Evolutionary conservation across 2,888 invertebrate species (phyloP).

Genomic region (Willowsia nigromaculata): DNA sequence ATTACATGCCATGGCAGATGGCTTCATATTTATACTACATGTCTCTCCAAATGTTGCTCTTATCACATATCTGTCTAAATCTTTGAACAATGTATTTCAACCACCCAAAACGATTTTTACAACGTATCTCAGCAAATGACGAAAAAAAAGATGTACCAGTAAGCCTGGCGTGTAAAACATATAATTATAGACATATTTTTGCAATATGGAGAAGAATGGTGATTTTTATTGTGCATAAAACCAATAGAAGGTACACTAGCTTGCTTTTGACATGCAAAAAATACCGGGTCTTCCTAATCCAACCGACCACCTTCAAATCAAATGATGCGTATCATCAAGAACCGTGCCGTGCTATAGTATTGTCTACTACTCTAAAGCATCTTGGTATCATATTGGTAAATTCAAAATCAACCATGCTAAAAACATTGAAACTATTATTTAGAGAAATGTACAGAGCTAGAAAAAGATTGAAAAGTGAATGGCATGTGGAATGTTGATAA

Average conservation of each 20-base stretch:
- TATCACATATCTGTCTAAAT: neutral
- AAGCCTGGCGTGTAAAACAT: slow-evolving; percentile 29
- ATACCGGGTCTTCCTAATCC: slow-evolving; percentile 24
- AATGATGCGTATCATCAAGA: no score
- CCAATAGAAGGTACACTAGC: slow-evolving; percentile 16
- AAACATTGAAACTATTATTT: no score
- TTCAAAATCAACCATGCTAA: no score
- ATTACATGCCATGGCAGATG: no score
- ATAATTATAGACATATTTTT: slow-evolving; percentile 51
- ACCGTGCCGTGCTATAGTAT: no score
- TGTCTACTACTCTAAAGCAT: no score
- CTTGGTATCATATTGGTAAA: no score
- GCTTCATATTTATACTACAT: no score
- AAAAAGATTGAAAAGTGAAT: slow-evolving; percentile 69
- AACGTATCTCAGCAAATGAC: neutral
- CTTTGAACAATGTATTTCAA: neutral
- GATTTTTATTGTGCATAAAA: slow-evolving; percentile 10
- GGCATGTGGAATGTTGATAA: slow-evolving; percentile 72
- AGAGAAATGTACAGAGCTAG: neutral
- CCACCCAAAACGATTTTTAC: slow-evolving; percentile 60
- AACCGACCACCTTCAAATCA: neutral
- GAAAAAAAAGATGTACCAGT: slow-evolving; percentile 47
- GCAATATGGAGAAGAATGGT: neutral
- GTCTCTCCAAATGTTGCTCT: no score
- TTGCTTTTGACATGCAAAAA: slow-evolving; percentile 28